Percentiles rank a stretch among this genome's conserved stretches.
Evolutionary conservation across 1,140 invertebrate species (phyloP).

Genomic region (Trichogramma pretiosum): DNA sequence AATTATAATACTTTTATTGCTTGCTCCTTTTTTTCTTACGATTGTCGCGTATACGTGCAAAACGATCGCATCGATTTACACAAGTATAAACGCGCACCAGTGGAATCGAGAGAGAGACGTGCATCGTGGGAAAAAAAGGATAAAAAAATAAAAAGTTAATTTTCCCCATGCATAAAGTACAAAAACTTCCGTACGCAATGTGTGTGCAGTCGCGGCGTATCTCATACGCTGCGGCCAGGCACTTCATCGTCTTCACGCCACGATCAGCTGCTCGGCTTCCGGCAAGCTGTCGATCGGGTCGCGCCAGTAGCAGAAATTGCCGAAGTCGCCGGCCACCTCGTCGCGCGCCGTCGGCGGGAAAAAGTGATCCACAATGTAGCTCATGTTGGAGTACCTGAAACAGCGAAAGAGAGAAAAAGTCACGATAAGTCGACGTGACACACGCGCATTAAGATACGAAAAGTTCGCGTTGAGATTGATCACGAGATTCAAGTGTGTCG

Average conservation of each 20-base stretch:
- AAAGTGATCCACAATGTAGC: slow-evolving; percentile 86
- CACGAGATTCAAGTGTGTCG: no score
- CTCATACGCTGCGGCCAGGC: no score
- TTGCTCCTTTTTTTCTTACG: no score
- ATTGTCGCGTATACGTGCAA: no score
- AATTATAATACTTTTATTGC: no score
- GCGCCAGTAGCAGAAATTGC: slow-evolving; percentile 85
- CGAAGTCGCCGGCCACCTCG: slow-evolving; percentile 73
- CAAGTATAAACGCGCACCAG: no score
- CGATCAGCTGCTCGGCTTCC: slow-evolving; percentile 25
- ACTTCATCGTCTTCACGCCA: no score
- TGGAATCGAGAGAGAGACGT: no score
- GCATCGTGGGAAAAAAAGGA: background rate
- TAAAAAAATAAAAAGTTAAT: background rate
- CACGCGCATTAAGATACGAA: no score
- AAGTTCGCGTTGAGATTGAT: no score
- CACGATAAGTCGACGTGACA: no score
- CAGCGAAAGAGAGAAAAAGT: slow-evolving; percentile 23
- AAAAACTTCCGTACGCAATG: slow-evolving; percentile 5
- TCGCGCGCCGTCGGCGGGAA: slow-evolving; percentile 71
- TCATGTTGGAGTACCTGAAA: slow-evolving; percentile 85
- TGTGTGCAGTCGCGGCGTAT: background rate
- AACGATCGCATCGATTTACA: no score
- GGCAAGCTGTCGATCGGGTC: slow-evolving; percentile 61
- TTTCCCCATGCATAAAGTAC: slow-evolving; percentile 9